Evolutionary conservation across 2,113 vertebrate species (phyloP).

Genomic region (Dolichotis patagonum): DNA sequence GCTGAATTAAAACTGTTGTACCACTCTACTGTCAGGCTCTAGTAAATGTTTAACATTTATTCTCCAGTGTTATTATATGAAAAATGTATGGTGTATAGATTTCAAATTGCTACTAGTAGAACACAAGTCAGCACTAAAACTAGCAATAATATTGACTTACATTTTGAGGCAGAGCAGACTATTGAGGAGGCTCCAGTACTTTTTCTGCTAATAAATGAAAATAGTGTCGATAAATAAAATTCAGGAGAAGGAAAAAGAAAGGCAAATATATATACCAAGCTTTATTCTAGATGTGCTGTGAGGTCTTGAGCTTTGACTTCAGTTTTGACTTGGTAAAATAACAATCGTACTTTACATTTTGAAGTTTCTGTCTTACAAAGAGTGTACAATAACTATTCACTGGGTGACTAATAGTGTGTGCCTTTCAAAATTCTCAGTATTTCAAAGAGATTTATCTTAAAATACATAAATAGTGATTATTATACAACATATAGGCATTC

Average conservation of each 20-base stretch:
- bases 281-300: not conserved
- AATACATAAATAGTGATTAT: constrained; percentile 10
- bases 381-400: not conserved
- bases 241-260: not conserved
- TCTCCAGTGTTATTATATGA: not conserved
- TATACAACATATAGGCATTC: not conserved
- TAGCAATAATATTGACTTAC: not conserved
- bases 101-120: constrained; percentile 25
- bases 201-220: not conserved
- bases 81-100: not conserved
- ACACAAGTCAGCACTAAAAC: not conserved
- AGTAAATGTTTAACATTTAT: not conserved
- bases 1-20: not conserved
- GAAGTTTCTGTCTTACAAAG: not conserved
- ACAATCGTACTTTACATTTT: constrained; percentile 1
- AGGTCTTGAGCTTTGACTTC: not conserved
- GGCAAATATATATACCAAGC: not conserved
- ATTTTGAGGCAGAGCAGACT: not conserved
- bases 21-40: not conserved
- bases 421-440: constrained; percentile 31
- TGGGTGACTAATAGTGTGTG: not conserved
- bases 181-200: not conserved
- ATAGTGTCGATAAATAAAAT: not conserved
- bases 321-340: constrained; percentile 27
- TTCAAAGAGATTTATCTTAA: constrained; percentile 32